Evolutionary conservation across 2,797 vertebrate genomes (phyloP).

Genomic region (Dendrocincla tyrannina): DNA sequence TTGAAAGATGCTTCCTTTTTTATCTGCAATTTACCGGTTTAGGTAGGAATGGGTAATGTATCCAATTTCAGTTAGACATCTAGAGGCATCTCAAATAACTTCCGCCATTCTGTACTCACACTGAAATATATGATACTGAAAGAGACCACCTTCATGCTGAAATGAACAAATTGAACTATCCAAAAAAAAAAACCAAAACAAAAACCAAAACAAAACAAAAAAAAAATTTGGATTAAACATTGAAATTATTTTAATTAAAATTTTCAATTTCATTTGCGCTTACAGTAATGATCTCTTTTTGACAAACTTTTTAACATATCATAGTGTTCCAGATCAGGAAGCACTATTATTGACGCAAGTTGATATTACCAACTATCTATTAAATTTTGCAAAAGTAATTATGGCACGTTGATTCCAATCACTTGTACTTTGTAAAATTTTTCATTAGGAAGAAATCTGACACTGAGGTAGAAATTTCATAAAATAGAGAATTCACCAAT

Average conservation of each 20-base stretch:
- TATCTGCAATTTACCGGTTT: not conserved
- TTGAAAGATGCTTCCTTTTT: not conserved
- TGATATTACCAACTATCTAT: not conserved
- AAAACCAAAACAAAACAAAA: no score
- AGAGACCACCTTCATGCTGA: not conserved
- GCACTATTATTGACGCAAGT: not conserved
- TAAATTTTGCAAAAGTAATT: not conserved
- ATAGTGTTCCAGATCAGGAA: not conserved
- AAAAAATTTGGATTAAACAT: not conserved
- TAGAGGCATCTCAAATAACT: not conserved
- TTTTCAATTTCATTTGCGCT: not conserved
- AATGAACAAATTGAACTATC: not conserved
- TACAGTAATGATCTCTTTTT: rapidly evolving
- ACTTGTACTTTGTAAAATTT: not conserved
- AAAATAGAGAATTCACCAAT: not conserved
- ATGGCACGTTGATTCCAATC: not conserved
- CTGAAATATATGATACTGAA: not conserved
- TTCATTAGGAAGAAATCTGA: not conserved
- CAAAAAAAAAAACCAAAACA: no score
- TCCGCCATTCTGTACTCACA: not conserved
- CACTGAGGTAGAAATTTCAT: not conserved
- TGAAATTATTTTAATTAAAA: not conserved
- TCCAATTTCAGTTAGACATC: not conserved
- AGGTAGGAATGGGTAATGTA: not conserved
- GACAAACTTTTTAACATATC: not conserved